A percentile compares a stretch with the other conserved stretches of the same genome.
Conservation (phyloP, 2,888 invertebrate species). For the Strigamia crassipes region DNA sequence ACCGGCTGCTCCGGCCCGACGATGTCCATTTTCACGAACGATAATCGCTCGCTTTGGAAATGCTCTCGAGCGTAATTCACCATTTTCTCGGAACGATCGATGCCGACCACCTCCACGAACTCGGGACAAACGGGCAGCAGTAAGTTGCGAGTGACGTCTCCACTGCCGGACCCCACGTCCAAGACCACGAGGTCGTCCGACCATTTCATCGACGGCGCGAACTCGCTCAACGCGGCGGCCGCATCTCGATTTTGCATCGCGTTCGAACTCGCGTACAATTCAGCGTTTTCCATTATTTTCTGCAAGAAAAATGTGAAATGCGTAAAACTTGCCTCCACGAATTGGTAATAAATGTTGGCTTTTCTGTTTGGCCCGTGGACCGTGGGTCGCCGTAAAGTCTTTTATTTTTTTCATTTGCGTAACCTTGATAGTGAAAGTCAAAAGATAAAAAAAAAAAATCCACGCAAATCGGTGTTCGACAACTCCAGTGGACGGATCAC, state of each 20-base stretch:
- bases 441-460: too few species aligned
- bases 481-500: neutral
- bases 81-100: slow-evolving; percentile 75
- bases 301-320: too few species aligned
- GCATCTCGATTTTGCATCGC: slow-evolving; percentile 72
- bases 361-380: too few species aligned
- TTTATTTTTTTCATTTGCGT: too few species aligned
- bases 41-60: slow-evolving; percentile 61
- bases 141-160: slow-evolving; percentile 70
- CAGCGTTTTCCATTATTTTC: too few species aligned
- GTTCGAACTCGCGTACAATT: slow-evolving; percentile 62
- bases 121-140: slow-evolving; percentile 64
- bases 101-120: slow-evolving; percentile 63
- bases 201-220: slow-evolving; percentile 66
- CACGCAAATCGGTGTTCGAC: neutral
- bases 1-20: slow-evolving; percentile 57
- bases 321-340: too few species aligned
- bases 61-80: slow-evolving; percentile 67
- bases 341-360: too few species aligned
- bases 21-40: slow-evolving; percentile 64
- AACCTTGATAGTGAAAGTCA: too few species aligned
- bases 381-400: too few species aligned
- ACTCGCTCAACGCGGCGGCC: slow-evolving; percentile 68
- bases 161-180: slow-evolving; percentile 78
- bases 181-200: slow-evolving; percentile 59